Evolutionary conservation across 2,797 vertebrate genomes (phyloP).

Genomic region (Amniataba percoides): DNA sequence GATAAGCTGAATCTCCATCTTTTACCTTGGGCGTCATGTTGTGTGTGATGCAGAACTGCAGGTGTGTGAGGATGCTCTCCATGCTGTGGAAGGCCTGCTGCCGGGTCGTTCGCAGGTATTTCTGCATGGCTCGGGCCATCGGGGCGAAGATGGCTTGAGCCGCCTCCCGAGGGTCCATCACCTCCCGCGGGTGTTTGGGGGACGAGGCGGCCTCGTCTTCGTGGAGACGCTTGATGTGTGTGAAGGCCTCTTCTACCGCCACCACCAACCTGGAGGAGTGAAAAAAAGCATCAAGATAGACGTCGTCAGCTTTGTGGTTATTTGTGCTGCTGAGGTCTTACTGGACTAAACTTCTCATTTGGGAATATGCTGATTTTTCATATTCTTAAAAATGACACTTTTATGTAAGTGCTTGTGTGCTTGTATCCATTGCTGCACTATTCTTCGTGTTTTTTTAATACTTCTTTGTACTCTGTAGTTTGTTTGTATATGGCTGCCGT

Average conservation of each 20-base stretch:
- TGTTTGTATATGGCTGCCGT: too few relatives aligned
- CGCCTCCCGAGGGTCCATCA: constrained; percentile 94
- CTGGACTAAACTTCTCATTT: too few relatives aligned
- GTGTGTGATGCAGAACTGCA: constrained; percentile 96
- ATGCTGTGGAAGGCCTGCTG: constrained; percentile 97
- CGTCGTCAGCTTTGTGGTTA: not conserved
- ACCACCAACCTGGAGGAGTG: constrained; percentile 88
- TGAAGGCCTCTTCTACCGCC: constrained; percentile 95
- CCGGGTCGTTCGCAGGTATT: constrained; percentile 92
- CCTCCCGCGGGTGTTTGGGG: constrained; percentile 89
- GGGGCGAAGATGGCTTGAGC: constrained; percentile 96
- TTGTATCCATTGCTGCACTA: too few relatives aligned
- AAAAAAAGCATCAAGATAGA: not conserved
- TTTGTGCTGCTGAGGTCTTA: too few relatives aligned
- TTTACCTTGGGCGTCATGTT: constrained; percentile 95
- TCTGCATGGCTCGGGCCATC: constrained; percentile 97
- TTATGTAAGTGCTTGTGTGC: too few relatives aligned
- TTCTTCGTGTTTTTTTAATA: too few relatives aligned
- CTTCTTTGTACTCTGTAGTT: too few relatives aligned
- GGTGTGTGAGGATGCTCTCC: constrained; percentile 96
- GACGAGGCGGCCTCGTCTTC: constrained; percentile 87
- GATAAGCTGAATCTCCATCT: too few relatives aligned
- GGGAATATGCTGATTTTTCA: too few relatives aligned
- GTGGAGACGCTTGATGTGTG: constrained; percentile 93
- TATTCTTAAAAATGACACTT: too few relatives aligned